Percentiles rank a stretch among this genome's conserved stretches.
phyloP scores from a whole-genome alignment of 2,888 invertebrate genomes.

The Drosophila ezoana region DNA sequence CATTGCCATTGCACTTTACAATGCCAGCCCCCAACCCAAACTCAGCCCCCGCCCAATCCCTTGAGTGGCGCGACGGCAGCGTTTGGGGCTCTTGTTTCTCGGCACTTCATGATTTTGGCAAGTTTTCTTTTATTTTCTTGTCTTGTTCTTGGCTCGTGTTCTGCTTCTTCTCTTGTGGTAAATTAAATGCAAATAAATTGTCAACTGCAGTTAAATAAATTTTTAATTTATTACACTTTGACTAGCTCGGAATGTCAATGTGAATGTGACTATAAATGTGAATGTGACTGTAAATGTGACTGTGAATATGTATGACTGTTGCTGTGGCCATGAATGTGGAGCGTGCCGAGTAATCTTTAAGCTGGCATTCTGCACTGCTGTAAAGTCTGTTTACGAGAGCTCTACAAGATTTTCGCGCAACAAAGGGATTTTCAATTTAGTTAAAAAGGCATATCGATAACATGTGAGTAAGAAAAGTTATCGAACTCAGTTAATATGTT shows the following conservation, averaged over 20 bases:
- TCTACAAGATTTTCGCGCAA: neutral
- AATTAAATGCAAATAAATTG: constrained; percentile 81
- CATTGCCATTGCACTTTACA: constrained; percentile 66
- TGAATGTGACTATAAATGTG: constrained; percentile 14
- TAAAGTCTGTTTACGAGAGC: neutral
- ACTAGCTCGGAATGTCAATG: constrained; percentile 44
- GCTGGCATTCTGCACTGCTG: constrained; percentile 5
- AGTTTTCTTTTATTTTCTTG: constrained; percentile 30
- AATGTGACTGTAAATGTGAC: constrained; percentile 11
- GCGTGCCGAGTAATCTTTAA: constrained; percentile 17
- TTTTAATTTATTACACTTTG: constrained; percentile 76
- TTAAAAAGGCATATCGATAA: no score
- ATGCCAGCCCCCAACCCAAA: constrained; percentile 11
- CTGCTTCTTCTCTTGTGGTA: constrained; percentile 63
- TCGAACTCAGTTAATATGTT: no score
- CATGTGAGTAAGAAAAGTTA: no score
- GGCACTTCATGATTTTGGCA: constrained; percentile 49
- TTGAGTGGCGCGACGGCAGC: constrained; percentile 8
- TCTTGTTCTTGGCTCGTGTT: constrained; percentile 6
- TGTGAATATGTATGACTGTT: constrained; percentile 15
- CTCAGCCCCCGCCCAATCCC: neutral
- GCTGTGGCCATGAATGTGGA: constrained; percentile 13
- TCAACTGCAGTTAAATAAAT: constrained; percentile 80
- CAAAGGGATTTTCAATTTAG: no score
- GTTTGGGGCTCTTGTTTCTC: constrained; percentile 39